Conservation (phyloP, 1,140 invertebrate species). For the Gryllus bimaculatus region DNA sequence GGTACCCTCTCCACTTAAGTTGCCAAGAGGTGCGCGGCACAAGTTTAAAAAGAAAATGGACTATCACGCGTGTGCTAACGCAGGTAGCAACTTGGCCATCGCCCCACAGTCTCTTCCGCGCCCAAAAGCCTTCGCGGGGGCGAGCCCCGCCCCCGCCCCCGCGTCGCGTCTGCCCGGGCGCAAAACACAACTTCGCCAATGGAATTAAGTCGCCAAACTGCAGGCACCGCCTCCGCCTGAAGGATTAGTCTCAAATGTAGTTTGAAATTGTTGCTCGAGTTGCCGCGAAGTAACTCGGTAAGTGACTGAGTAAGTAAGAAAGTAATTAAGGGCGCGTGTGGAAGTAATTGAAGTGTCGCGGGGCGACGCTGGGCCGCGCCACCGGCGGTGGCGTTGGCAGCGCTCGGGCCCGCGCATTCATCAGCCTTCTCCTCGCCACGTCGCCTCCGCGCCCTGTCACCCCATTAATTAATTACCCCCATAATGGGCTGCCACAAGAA, state of each 20-base stretch:
- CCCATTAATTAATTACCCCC: no score
- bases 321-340: background rate
- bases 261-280: background rate
- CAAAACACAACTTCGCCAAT: background rate
- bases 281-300: background rate
- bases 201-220: background rate
- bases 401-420: background rate
- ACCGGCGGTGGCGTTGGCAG: background rate
- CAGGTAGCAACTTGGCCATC: no score
- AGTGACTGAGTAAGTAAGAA: background rate
- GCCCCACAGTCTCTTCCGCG: no score
- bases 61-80: no score
- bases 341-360: conserved; percentile 3
- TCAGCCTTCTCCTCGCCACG: background rate
- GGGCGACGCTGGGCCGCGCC: no score
- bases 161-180: no score
- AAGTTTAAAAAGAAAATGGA: no score
- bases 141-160: no score
- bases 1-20: no score
- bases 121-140: no score
- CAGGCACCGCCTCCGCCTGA: background rate
- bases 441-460: background rate
- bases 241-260: background rate
- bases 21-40: no score
- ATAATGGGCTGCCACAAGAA: no score